A percentile compares a stretch with the other conserved stretches of the same genome.
These are phyloP conservation scores for Drosophila kambysellisi DNA, from an alignment of 2,888 invertebrate genomes.

Conservation along the genomic window DNA sequence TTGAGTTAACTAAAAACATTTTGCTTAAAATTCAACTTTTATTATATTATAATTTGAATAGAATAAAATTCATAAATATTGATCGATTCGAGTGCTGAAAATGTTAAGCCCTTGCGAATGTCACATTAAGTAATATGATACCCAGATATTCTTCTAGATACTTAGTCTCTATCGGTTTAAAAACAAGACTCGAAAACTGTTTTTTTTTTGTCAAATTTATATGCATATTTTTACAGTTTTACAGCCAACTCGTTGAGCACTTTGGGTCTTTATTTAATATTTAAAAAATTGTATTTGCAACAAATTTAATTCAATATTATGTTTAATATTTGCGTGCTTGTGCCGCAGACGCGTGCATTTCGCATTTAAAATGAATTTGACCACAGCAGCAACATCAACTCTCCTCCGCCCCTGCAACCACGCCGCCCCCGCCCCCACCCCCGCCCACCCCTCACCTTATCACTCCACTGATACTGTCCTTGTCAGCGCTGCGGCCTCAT, in stretches of 20 bases:
- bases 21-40: not conserved
- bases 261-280: not conserved
- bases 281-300: conserved; percentile 2
- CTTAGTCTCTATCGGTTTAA: not conserved
- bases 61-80: not conserved
- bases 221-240: not conserved
- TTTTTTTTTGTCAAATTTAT: not conserved
- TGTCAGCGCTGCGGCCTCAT: conserved; percentile 34
- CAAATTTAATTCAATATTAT: conserved; percentile 23
- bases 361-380: conserved; percentile 64
- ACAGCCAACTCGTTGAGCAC: too few relatives aligned
- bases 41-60: not conserved
- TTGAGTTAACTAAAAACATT: not conserved
- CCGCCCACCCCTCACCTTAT: conserved; percentile 12
- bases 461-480: conserved; percentile 28
- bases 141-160: not conserved
- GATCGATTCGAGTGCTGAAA: not conserved
- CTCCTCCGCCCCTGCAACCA: conserved; percentile 6
- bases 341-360: conserved; percentile 37
- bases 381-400: conserved; percentile 41
- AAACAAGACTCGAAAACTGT: too few relatives aligned
- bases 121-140: not conserved
- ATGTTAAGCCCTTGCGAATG: not conserved
- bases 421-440: not conserved
- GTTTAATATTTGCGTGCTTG: conserved; percentile 15